Conservation (phyloP, 2,113 vertebrate species). For the Desmodus rotundus region DNA sequence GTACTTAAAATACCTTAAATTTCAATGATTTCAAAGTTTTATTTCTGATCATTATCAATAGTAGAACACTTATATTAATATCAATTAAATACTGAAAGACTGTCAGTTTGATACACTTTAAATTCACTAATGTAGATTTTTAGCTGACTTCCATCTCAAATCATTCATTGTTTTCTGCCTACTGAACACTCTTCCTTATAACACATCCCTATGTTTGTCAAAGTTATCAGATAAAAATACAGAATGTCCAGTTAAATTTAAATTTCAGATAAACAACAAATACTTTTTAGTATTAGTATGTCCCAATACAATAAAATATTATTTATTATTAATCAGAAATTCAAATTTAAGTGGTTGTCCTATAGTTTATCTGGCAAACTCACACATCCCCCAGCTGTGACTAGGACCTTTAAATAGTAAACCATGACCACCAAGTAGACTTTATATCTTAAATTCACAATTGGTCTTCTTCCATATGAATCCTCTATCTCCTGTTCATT, state of each 20-base stretch:
- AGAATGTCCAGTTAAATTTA: neutral
- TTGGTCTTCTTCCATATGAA: neutral
- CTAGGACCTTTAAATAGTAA: neutral
- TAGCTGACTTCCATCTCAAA: neutral
- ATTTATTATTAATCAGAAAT: neutral
- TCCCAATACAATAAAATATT: neutral
- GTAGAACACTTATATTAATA: neutral
- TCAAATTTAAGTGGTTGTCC: neutral
- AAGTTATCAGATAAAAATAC: neutral
- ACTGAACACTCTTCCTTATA: neutral
- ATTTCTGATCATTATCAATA: neutral
- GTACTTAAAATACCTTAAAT: neutral
- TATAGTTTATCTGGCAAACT: neutral
- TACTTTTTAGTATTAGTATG: neutral
- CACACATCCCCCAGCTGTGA: neutral
- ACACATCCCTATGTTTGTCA: neutral
- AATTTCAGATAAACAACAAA: neutral
- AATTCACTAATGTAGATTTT: neutral
- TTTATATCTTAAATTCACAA: neutral
- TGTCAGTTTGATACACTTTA: neutral
- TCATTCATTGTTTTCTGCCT: neutral
- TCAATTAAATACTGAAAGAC: neutral
- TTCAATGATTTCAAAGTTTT: neutral
- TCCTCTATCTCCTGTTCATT: rapidly evolving
- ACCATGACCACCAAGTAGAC: neutral